These are phyloP conservation scores for Drosophila burlai DNA, from an alignment of 1,140 invertebrate species.

Conservation along the genomic window DNA sequence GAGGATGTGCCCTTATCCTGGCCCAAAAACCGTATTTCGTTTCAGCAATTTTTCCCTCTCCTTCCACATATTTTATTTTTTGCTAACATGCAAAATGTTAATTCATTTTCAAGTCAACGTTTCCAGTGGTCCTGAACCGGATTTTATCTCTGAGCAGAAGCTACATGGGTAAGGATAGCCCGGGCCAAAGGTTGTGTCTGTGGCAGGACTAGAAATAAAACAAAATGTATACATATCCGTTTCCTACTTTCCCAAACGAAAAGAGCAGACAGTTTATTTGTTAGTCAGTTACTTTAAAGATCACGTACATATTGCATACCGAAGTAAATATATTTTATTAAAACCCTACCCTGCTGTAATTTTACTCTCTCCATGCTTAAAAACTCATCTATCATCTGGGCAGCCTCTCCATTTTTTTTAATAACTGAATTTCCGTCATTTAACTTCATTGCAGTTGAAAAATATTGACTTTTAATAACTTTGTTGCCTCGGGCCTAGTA, in stretches of 20 bases:
- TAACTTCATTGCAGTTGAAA: slow-evolving; percentile 62
- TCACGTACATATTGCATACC: slow-evolving; percentile 3
- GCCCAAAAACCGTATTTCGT: slow-evolving; percentile 22
- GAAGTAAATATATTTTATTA: slow-evolving; percentile 5
- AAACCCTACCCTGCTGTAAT: background rate
- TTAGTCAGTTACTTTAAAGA: slow-evolving; percentile 12
- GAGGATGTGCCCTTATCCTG: slow-evolving; percentile 39
- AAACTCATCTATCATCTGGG: slow-evolving; percentile 61
- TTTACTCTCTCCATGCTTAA: slow-evolving; percentile 38
- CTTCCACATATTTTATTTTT: slow-evolving; percentile 26
- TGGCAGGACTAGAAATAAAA: slow-evolving; percentile 6
- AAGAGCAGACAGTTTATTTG: slow-evolving; percentile 18
- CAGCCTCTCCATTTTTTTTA: slow-evolving; percentile 48
- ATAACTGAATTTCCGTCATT: slow-evolving; percentile 80
- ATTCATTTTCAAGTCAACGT: slow-evolving; percentile 72
- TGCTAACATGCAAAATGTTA: slow-evolving; percentile 78
- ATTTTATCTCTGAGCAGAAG: slow-evolving; percentile 66
- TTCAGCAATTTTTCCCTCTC: slow-evolving; percentile 23
- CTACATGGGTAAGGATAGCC: slow-evolving; percentile 55
- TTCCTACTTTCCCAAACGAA: slow-evolving; percentile 35
- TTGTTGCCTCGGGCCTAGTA: slow-evolving; percentile 35
- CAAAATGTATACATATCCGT: slow-evolving; percentile 60
- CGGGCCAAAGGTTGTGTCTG: slow-evolving; percentile 57
- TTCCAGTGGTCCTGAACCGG: slow-evolving; percentile 61
- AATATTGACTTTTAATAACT: slow-evolving; percentile 78